A percentile compares a stretch with the other conserved stretches of the same genome.
Conservation (phyloP, 2,113 vertebrate species). For the Oryzias javanicus region DNA sequence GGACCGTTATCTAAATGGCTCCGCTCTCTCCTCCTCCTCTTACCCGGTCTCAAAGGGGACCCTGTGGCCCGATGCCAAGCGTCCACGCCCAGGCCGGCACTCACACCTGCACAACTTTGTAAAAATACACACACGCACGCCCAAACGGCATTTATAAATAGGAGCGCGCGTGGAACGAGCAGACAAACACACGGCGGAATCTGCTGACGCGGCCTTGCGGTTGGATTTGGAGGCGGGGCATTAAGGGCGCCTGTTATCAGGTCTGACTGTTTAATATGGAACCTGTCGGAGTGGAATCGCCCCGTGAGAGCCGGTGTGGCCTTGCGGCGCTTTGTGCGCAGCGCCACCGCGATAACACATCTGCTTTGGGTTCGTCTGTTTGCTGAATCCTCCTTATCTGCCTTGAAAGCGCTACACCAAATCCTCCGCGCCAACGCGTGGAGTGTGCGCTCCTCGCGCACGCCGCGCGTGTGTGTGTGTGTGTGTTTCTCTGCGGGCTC, state of each 20-base stretch:
- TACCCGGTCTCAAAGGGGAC: constrained; percentile 63
- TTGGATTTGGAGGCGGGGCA: constrained; percentile 47
- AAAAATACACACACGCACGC: constrained; percentile 36
- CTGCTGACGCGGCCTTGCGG: constrained; percentile 72
- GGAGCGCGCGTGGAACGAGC: constrained; percentile 21
- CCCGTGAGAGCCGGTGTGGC: constrained; percentile 56
- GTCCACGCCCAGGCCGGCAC: constrained; percentile 45
- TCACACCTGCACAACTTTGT: constrained; percentile 30
- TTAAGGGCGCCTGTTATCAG: constrained; percentile 71
- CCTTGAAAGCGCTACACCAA: constrained; percentile 39
- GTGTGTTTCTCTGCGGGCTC: constrained; percentile 27
- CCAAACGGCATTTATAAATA: constrained; percentile 36
- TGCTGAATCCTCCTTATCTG: constrained; percentile 67
- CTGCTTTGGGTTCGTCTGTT: constrained; percentile 70
- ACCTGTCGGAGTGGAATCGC: constrained; percentile 27
- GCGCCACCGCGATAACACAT: constrained; percentile 64
- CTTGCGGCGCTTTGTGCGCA: constrained; percentile 59
- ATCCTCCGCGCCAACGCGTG: constrained; percentile 11
- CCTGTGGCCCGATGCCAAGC: constrained; percentile 61
- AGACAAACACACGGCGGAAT: constrained; percentile 77
- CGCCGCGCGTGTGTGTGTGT: constrained; percentile 31
- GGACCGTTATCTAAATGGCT: constrained; percentile 72
- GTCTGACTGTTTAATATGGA: constrained; percentile 60
- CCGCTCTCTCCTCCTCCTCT: constrained; percentile 23
- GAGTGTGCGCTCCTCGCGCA: neutral